A percentile compares a stretch with the other conserved stretches of the same genome.
These are phyloP conservation scores for Apoderus coryli DNA, from an alignment of 2,888 invertebrate species.

Conservation along the genomic window DNA sequence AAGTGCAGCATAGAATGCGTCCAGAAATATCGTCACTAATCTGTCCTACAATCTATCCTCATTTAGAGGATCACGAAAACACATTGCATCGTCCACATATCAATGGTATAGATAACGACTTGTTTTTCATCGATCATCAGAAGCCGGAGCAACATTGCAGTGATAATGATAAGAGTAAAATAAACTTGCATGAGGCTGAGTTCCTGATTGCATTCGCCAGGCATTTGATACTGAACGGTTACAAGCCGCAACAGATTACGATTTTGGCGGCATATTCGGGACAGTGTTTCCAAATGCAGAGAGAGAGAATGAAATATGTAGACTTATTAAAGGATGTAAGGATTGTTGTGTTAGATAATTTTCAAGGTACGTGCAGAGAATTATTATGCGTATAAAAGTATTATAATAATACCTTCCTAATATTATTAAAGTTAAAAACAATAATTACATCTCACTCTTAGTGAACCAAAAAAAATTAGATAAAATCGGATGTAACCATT, in stretches of 20 bases:
- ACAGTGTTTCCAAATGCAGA: constrained; percentile 31
- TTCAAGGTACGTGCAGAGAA: too few relatives aligned
- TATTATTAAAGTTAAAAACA: too few relatives aligned
- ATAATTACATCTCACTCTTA: too few relatives aligned
- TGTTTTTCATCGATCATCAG: constrained; percentile 53
- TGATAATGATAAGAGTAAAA: constrained; percentile 33
- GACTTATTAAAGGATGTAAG: constrained; percentile 36
- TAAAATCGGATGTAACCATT: too few relatives aligned
- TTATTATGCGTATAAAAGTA: too few relatives aligned
- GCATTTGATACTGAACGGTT: constrained; percentile 47
- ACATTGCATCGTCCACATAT: constrained; percentile 43
- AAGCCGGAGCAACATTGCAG: constrained; percentile 1
- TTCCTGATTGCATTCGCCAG: constrained; percentile 45
- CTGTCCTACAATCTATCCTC: constrained; percentile 52
- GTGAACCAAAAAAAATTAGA: too few relatives aligned
- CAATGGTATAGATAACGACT: constrained; percentile 41
- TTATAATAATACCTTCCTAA: too few relatives aligned
- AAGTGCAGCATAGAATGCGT: constrained; percentile 64
- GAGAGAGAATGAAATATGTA: constrained; percentile 28
- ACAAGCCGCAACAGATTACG: constrained; percentile 47
- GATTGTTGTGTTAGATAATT: constrained; percentile 44
- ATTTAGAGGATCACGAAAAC: constrained; percentile 40
- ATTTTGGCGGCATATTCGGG: constrained; percentile 56
- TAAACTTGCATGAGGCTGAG: constrained; percentile 47
- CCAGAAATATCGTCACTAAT: constrained; percentile 44